Evolutionary conservation across 2,888 invertebrate species (phyloP), one percentile per base, ranked within the genome.

Genomic region (Cotesia congregata): DNA sequence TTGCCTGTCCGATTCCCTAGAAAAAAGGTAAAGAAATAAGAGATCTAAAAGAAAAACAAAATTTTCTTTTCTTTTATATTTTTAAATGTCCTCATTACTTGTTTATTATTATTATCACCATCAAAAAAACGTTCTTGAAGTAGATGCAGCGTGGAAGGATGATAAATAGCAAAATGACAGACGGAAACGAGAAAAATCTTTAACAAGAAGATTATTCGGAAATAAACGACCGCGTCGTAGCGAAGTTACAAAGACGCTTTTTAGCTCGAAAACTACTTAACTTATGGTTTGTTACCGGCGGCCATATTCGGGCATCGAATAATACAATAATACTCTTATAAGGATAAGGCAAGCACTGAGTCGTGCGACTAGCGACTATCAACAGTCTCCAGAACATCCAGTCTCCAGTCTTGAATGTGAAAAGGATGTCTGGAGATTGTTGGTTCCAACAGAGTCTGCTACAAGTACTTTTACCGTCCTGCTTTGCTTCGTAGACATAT

Each of bases 181-280:
- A 7, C 7, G 50, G 50, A 50, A 50, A 50, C 12, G 7, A 9
- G 2, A 12, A 50, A 50, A 9, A 50, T 50, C 7, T 9, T 50
- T 7, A 9, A 12, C 50, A 50, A 50, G 50, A 12, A 50, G 9
- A 50, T 50, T 50, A 12, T 50, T 50, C 12, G 7, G 9, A 30
- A 50, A 12, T 50, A 50, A 50, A 12, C 50, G 50, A 50, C 50
- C 9, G 50, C 12, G 62, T 67, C 15, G 75, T 39, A 70, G 73
- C 15, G 74, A 20, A 70, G 73, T 76, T 77, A 69, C 76, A 76
- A 76, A 77, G 74, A 74, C 75, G 67, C 76, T 5, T 67, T 74
- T 40, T 50, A 74, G 12, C 50, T 39, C n/a, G 9, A 20, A 40
- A 38, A 62, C 15, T 71, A 68, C 67, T 74, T 77, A 72, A 50